Evolutionary conservation across 2,888 invertebrate species (phyloP), one percentile per base, ranked within the genome.

Genomic region (Neria commutata): DNA sequence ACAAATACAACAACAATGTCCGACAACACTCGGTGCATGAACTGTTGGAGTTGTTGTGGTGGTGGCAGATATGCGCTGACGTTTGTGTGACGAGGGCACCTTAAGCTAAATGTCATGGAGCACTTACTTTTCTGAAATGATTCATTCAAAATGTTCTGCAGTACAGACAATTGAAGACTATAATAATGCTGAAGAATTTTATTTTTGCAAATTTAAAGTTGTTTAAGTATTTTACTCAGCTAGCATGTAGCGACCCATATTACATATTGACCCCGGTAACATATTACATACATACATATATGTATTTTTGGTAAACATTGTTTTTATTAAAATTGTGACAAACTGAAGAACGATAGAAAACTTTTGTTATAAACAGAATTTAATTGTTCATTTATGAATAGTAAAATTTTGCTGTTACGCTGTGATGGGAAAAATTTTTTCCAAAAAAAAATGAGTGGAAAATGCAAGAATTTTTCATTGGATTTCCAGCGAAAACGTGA

Each of bases 31-130:
- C 34, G 24, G n/a, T 17, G n/a, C 8, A 16, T 49, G 25, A 51
- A 45, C 55, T 62, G 57, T 61, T 70, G 67, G 65, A 60, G 57
- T 56, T 59, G 70, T 74, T 73, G 71, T 70, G 71, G 63, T 56
- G 73, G 71, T 71, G 72, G 72, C 54, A 57, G 67, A 59, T 62
- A 19, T 16, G 45, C 29, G 16, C 19, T 40, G 40, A 19, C 4
- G 16, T 17, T n/a, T n/a, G n/a, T 23, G 3, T n/a, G 16, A 25
- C 26, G 25, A 48, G 17, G 14, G n/a, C 24, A 23, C 25, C n/a
- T n/a, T n/a, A n/a, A n/a, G 3, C n/a, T 25, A 26, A 48, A 29
- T 48, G n/a, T 26, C 17, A 14, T 14, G 34, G 11, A 34, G 11
- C 14, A 14, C 14, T 34, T 14, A 14, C n/a, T 34, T 34, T 34